These are phyloP conservation scores for Mus spretus DNA, from an alignment of 2,797 vertebrate species.

Conservation along the genomic window DNA sequence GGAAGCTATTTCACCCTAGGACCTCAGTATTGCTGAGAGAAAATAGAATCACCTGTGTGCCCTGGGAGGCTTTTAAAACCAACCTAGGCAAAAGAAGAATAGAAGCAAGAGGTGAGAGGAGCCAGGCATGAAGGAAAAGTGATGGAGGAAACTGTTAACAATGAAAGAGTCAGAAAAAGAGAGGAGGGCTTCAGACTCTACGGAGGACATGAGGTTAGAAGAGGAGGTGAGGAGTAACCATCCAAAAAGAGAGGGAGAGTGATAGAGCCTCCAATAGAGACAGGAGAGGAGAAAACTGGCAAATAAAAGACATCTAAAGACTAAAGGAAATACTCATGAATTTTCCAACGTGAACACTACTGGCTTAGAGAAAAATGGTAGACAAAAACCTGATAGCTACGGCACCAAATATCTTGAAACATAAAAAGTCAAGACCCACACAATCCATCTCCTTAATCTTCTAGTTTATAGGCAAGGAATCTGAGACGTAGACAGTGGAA, in stretches of 20 bases:
- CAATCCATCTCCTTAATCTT: not conserved
- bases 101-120: not conserved
- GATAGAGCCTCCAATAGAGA: not conserved
- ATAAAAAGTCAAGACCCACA: constrained; percentile 14
- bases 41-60: not conserved
- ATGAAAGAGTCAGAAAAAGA: not conserved
- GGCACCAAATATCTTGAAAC: not conserved
- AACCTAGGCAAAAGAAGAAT: not conserved
- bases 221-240: not conserved
- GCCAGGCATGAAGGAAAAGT: not conserved
- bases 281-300: fast-evolving
- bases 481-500: not conserved
- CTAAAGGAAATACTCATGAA: not conserved
- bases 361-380: not conserved
- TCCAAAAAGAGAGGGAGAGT: not conserved
- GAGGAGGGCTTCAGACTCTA: not conserved
- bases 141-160: no score
- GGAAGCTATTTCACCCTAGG: constrained; percentile 3
- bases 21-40: not conserved
- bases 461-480: not conserved
- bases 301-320: not conserved
- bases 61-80: constrained; percentile 30
- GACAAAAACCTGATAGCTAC: not conserved
- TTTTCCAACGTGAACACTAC: not conserved
- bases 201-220: not conserved